Evolutionary conservation across 2,888 invertebrate genomes (phyloP).

Genomic region (Bibio marci): DNA sequence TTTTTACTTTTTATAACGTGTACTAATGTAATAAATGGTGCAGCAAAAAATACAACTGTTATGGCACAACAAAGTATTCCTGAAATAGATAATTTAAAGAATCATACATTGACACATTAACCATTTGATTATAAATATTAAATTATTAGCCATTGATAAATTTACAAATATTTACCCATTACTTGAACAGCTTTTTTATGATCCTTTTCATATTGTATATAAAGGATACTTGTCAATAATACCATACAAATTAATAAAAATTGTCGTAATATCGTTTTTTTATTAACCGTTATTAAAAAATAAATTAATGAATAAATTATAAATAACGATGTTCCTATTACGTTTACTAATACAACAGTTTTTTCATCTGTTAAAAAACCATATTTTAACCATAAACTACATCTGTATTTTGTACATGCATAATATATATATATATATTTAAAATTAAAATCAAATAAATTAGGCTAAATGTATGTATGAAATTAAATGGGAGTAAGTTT

Average conservation of each 20-base stretch:
- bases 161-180: slow-evolving; percentile 36
- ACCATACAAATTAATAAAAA: slow-evolving; percentile 34
- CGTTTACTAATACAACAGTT: slow-evolving; percentile 57
- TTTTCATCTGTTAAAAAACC: slow-evolving; percentile 54
- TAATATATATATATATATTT: background rate
- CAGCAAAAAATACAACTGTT: slow-evolving; percentile 64
- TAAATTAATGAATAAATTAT: slow-evolving; percentile 50
- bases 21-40: slow-evolving; percentile 61
- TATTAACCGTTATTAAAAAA: slow-evolving; percentile 55
- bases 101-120: too few relatives aligned
- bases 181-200: slow-evolving; percentile 33
- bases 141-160: background rate
- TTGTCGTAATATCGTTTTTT: slow-evolving; percentile 44
- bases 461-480: background rate
- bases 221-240: slow-evolving; percentile 34
- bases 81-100: slow-evolving; percentile 19
- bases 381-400: slow-evolving; percentile 65
- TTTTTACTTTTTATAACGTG: slow-evolving; percentile 66
- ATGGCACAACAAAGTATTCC: slow-evolving; percentile 49
- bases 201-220: slow-evolving; percentile 30
- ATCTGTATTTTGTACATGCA: slow-evolving; percentile 32
- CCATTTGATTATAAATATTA: background rate
- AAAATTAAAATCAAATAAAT: background rate
- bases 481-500: too few relatives aligned
- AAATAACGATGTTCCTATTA: slow-evolving; percentile 54